Conservation (phyloP, 1,140 invertebrate species). For the Bradysia coprophila region DNA sequence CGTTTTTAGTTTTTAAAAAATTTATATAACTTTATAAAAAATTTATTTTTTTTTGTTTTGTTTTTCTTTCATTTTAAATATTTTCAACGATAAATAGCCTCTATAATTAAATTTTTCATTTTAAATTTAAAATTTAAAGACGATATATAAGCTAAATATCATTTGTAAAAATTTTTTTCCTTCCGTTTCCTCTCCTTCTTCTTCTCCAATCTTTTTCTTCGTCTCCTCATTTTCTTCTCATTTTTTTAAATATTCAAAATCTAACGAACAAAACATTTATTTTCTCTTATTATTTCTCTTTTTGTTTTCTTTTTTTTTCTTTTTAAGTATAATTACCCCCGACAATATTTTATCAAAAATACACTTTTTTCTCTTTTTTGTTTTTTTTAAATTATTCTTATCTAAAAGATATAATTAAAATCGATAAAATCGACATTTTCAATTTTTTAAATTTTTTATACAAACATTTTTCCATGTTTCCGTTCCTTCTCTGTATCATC, state of each 20-base stretch:
- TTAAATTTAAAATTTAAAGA: constrained; percentile 1
- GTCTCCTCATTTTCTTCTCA: not conserved
- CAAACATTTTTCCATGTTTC: not conserved
- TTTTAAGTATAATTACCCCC: not conserved
- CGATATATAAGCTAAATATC: constrained; percentile 1
- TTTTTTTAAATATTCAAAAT: not conserved
- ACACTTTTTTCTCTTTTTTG: not conserved
- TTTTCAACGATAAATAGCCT: constrained; percentile 2
- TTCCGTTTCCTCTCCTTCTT: not conserved
- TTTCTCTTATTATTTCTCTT: no score
- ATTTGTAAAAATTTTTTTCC: not conserved
- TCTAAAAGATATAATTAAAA: not conserved
- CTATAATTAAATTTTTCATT: constrained; percentile 1
- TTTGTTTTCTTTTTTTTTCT: no score
- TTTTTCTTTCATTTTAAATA: not conserved
- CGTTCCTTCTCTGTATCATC: no score
- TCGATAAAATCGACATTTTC: no score
- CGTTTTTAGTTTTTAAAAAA: constrained; percentile 1
- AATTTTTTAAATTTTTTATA: not conserved
- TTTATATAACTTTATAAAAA: not conserved
- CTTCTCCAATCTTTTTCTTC: not conserved
- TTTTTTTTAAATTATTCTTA: not conserved
- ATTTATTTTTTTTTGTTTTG: constrained; percentile 1
- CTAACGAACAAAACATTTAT: not conserved
- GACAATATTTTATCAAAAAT: not conserved